Evolutionary conservation across 2,888 invertebrate genomes (phyloP), one percentile per base, ranked within the genome.

Genomic region (Epirrita christyi): DNA sequence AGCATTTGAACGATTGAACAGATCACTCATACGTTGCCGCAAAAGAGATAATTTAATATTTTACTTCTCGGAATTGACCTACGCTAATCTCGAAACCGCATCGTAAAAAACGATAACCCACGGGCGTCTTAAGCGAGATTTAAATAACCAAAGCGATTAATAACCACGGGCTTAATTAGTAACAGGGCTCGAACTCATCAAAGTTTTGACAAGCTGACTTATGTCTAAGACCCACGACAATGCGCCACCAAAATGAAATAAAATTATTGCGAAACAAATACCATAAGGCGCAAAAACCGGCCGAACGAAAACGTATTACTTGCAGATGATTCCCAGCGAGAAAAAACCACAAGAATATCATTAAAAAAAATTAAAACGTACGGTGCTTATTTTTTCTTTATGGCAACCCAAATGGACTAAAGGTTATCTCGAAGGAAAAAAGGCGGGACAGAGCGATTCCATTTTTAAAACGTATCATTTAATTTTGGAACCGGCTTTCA

Each of bases 401-500:
- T 80, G 88, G 83, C 85, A 83, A 85, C 83, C 85, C 88, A 85
- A 88, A 87, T 83, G 88, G 88, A 85, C 87, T 86, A 85, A 90
- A 90, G 89, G 89, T 89, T 91, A 92, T 92, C 91, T 90, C 87
- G 80, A 74, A 81, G 86, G 84, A 86, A 89, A 89, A 88, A 88
- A 88, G 91, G 91, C 91, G 91, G 91, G 89, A 81, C 88, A 70
- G 85, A 88, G 86, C 89, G 89, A 91, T 92, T 91, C 89, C 92
- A 91, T 90, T 92, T 91, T 91, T 88, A 86, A 91, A 92, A 92
- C 88, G 88, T 91, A 91, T 92, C 88, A 92, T 92, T 92, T 91
- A 90, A 91, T 89, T 90, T 91, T 83, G 86, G 84, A 92, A 90
- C 92, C 87, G 88, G 91, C 91, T 89, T 81, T 88, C 88, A 84